A percentile compares a stretch with the other conserved stretches of the same genome.
Conservation (phyloP, 2,888 invertebrate species). For the Neoaliturus tenellus region DNA sequence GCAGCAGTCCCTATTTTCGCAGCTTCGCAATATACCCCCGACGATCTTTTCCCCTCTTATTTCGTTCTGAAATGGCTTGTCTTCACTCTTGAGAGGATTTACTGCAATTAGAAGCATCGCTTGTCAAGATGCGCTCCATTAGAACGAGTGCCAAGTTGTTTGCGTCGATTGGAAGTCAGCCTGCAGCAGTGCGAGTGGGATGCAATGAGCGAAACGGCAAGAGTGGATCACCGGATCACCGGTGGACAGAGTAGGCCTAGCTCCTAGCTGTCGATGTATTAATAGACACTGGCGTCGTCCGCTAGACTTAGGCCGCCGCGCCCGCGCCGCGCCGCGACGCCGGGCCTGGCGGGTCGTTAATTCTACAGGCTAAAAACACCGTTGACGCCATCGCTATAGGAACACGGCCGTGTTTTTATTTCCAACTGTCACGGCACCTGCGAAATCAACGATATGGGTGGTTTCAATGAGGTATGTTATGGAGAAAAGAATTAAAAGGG, state of each 20-base stretch:
- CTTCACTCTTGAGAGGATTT: no score
- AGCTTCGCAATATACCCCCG: no score
- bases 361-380: neutral
- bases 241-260: neutral
- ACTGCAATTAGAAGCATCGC: no score
- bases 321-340: neutral
- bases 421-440: neutral
- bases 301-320: neutral
- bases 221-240: neutral
- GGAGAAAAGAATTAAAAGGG: no score
- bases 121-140: no score
- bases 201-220: neutral
- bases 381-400: constrained; percentile 22
- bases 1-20: no score
- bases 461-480: neutral
- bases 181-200: neutral
- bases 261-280: neutral
- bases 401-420: neutral
- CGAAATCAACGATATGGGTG: neutral
- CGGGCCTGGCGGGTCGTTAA: neutral
- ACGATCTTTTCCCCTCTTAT: no score
- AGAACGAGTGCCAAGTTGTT: no score
- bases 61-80: no score
- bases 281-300: constrained; percentile 6
- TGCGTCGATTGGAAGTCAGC: no score